phyloP scores from a whole-genome alignment of 2,888 invertebrate species.

The Pseudococcus longispinus region DNA sequence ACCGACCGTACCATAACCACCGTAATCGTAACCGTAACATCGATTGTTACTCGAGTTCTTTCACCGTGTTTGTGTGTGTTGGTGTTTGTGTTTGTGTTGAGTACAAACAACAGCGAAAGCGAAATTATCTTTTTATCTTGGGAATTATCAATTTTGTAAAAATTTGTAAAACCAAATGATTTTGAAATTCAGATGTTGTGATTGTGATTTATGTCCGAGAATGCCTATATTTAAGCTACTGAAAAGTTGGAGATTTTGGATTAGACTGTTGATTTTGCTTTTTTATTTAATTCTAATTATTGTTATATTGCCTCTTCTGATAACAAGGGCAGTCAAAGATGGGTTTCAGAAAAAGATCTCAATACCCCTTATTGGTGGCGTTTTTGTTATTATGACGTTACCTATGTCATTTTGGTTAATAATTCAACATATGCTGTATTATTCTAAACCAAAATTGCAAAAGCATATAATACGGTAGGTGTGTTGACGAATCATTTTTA shows the following conservation, averaged over 20 bases:
- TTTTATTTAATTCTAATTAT: slow-evolving; percentile 82
- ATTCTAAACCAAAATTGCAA: slow-evolving; percentile 88
- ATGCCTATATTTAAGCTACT: slow-evolving; percentile 62
- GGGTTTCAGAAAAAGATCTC: slow-evolving; percentile 78
- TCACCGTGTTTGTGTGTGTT: no score
- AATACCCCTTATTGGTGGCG: slow-evolving; percentile 82
- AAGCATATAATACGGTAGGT: slow-evolving; percentile 88
- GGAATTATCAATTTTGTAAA: neutral
- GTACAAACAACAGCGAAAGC: no score
- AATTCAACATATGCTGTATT: slow-evolving; percentile 90
- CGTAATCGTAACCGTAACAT: no score
- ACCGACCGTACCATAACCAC: no score
- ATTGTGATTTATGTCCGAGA: neutral
- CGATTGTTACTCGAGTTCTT: no score
- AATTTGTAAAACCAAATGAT: slow-evolving; percentile 2
- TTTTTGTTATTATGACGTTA: slow-evolving; percentile 89
- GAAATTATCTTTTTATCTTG: no score
- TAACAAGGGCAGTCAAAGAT: slow-evolving; percentile 80
- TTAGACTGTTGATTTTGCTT: slow-evolving; percentile 81
- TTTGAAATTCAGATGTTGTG: slow-evolving; percentile 31
- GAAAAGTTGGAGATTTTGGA: slow-evolving; percentile 71
- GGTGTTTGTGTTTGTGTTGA: no score
- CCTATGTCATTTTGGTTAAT: slow-evolving; percentile 96
- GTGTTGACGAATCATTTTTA: neutral
- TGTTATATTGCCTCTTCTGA: slow-evolving; percentile 82